Evolutionary conservation across 2,113 vertebrate genomes (phyloP).

Genomic region (Scartelaos histophorus): DNA sequence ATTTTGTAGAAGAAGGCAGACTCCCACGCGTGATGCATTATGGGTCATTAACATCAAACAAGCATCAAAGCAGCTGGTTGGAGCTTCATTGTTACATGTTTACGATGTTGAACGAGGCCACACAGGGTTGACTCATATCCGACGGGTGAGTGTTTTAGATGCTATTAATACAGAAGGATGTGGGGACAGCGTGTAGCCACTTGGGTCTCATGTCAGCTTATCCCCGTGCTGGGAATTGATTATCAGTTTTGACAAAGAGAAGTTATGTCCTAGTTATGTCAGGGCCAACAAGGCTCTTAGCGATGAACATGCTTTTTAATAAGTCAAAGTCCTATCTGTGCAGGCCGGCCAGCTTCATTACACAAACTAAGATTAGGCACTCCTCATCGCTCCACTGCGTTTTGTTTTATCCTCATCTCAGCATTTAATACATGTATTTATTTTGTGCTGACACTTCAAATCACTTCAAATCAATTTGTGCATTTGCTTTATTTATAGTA

Average conservation of each 20-base stretch:
- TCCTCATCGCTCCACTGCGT: slow-evolving; percentile 52
- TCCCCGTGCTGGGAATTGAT: slow-evolving; percentile 71
- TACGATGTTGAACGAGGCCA: slow-evolving; percentile 26
- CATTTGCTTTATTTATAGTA: no score
- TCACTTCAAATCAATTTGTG: no score
- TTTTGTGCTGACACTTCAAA: no score
- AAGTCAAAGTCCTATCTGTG: slow-evolving; percentile 68
- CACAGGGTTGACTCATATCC: slow-evolving; percentile 45
- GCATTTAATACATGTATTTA: no score
- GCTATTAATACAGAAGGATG: slow-evolving; percentile 54
- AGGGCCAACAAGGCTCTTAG: slow-evolving; percentile 67
- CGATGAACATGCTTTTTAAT: slow-evolving; percentile 75
- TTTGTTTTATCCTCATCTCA: no score
- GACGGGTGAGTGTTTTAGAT: slow-evolving; percentile 52
- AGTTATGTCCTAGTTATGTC: slow-evolving; percentile 79
- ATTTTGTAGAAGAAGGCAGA: slow-evolving; percentile 32
- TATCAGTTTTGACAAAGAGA: slow-evolving; percentile 76
- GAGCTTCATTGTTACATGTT: slow-evolving; percentile 47
- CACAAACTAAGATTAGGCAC: slow-evolving; percentile 56
- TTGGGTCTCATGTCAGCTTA: slow-evolving; percentile 72
- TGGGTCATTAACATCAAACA: slow-evolving; percentile 60
- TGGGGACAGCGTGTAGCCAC: slow-evolving; percentile 51
- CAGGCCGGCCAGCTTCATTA: slow-evolving; percentile 53
- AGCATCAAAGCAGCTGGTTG: slow-evolving; percentile 47
- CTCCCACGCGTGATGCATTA: slow-evolving; percentile 33